A percentile compares a stretch with the other conserved stretches of the same genome.
phyloP scores from a whole-genome alignment of 2,888 invertebrate genomes.

The Xestia ashworthii region DNA sequence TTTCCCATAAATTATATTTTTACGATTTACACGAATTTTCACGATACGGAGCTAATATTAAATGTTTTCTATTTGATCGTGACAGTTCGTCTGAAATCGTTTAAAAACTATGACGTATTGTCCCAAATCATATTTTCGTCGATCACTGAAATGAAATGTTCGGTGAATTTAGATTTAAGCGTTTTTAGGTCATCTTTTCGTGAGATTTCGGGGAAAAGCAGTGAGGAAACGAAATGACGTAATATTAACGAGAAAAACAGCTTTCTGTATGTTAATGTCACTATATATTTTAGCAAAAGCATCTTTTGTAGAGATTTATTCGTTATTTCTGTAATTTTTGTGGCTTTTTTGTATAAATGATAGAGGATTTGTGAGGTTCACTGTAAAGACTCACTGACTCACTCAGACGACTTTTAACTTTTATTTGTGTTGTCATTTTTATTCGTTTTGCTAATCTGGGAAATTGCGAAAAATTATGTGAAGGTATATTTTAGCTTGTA shows the following conservation, averaged over 20 bases:
- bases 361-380: constrained; percentile 11
- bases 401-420: constrained; percentile 12
- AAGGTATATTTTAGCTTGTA: constrained; percentile 4
- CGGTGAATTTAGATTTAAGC: constrained; percentile 30
- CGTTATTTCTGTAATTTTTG: constrained; percentile 31
- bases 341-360: constrained; percentile 15
- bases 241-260: constrained; percentile 50
- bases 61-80: constrained; percentile 19
- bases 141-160: constrained; percentile 50
- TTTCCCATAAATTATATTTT: constrained; percentile 43
- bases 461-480: neutral
- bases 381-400: constrained; percentile 6
- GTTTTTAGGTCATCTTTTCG: constrained; percentile 63
- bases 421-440: constrained; percentile 9
- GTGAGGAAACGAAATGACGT: constrained; percentile 41
- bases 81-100: constrained; percentile 41
- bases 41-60: constrained; percentile 1
- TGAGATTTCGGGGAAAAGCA: constrained; percentile 56
- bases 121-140: constrained; percentile 36
- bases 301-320: constrained; percentile 48
- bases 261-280: constrained; percentile 26
- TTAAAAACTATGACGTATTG: constrained; percentile 30
- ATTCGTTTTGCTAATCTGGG: constrained; percentile 15
- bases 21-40: constrained; percentile 29
- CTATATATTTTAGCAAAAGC: constrained; percentile 31